A percentile compares a stretch with the other conserved stretches of the same genome.
These are phyloP conservation scores for Hypomesus transpacificus DNA, from an alignment of 2,113 vertebrate genomes.

Conservation along the genomic window DNA sequence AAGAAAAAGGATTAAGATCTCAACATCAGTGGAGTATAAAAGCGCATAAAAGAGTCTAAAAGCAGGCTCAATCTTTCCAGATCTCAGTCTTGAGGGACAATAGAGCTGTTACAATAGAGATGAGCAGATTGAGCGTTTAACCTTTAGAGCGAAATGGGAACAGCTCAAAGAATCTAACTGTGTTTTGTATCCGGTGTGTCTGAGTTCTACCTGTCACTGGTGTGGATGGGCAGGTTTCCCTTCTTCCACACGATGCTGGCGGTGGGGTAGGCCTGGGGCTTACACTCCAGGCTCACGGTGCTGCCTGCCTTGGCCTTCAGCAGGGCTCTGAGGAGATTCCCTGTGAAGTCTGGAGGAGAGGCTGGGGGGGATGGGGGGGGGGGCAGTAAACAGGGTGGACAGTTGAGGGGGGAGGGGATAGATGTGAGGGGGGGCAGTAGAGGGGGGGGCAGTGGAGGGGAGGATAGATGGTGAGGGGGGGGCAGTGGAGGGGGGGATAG, in stretches of 20 bases:
- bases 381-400: too few species aligned
- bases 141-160: background rate
- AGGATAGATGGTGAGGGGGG: too few species aligned
- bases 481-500: constrained; percentile 5
- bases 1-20: too few species aligned
- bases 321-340: constrained; percentile 79
- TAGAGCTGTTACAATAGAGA: too few species aligned
- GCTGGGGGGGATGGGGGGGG: constrained; percentile 60
- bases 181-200: background rate
- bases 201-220: constrained; percentile 78
- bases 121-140: too few species aligned
- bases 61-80: too few species aligned
- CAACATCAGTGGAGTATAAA: too few species aligned
- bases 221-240: constrained; percentile 77
- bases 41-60: too few species aligned
- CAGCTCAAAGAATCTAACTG: background rate
- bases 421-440: too few species aligned
- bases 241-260: constrained; percentile 86
- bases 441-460: too few species aligned
- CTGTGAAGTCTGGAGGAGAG: constrained; percentile 88
- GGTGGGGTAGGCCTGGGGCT: constrained; percentile 84
- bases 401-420: too few species aligned
- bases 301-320: constrained; percentile 86
- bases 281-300: constrained; percentile 84
- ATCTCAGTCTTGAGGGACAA: too few species aligned